Conservation (phyloP, 2,888 invertebrate species). For the Auanema freiburgensis region DNA sequence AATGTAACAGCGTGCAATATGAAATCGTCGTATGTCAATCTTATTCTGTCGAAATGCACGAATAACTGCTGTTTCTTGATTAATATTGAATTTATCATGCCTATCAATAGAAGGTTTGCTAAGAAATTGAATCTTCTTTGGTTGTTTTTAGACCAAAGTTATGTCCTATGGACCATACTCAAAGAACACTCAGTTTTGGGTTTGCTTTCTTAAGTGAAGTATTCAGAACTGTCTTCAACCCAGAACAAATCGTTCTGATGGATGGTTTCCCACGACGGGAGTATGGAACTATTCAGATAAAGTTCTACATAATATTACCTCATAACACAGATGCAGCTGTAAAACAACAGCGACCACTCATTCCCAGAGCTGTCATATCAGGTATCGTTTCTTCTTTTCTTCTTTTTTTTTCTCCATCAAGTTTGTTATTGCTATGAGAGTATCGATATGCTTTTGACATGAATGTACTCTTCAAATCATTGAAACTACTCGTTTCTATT, state of each 20-base stretch:
- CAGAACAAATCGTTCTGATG: conserved; percentile 53
- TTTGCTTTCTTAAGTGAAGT: conserved; percentile 5
- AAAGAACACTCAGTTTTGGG: too few species aligned
- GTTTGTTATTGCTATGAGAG: background rate
- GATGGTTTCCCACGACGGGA: conserved; percentile 59
- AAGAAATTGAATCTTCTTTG: conserved; percentile 4
- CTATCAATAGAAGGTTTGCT: background rate
- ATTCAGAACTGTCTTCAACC: conserved; percentile 48
- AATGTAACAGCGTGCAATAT: conserved; percentile 57
- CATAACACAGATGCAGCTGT: conserved; percentile 37
- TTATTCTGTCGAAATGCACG: background rate
- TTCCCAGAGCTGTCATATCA: conserved; percentile 49
- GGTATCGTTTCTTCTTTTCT: conserved; percentile 29
- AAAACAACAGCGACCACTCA: conserved; percentile 44
- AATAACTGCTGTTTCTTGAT: background rate
- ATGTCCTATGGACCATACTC: too few species aligned
- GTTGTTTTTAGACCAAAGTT: background rate
- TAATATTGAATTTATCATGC: background rate
- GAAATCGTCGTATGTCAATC: conserved; percentile 42
- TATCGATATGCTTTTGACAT: too few species aligned
- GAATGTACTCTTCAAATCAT: too few species aligned
- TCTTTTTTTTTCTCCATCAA: conserved; percentile 4
- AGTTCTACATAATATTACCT: conserved; percentile 55
- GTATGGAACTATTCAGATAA: conserved; percentile 48
- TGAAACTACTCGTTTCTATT: too few species aligned